Percentiles rank a stretch among this genome's conserved stretches.
Evolutionary conservation across 2,113 vertebrate genomes (phyloP).

Genomic region (Anguilla japonica): DNA sequence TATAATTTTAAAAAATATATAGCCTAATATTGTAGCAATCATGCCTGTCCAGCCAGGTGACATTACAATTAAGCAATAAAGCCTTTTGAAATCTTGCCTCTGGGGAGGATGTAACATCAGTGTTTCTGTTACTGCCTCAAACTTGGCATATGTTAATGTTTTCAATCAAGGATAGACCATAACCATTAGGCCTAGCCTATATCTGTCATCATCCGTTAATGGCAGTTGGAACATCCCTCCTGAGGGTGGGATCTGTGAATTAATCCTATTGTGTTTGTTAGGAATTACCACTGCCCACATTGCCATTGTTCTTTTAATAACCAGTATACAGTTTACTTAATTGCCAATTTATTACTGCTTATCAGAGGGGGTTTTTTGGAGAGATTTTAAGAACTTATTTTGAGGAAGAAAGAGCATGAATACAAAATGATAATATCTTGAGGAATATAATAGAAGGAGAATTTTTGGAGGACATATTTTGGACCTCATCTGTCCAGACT

Average conservation of each 20-base stretch:
- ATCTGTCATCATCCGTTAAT: background rate
- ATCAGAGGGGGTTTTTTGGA: no score
- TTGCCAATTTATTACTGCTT: no score
- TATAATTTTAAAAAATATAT: no score
- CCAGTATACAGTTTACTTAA: background rate
- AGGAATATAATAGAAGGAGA: background rate
- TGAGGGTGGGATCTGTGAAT: slow-evolving; percentile 9
- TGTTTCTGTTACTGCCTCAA: background rate
- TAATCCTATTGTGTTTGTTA: slow-evolving; percentile 19
- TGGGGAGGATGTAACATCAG: background rate
- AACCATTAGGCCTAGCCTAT: background rate
- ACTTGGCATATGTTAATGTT: background rate
- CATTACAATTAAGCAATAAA: no score
- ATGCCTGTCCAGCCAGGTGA: no score
- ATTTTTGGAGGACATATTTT: background rate
- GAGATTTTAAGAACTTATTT: background rate
- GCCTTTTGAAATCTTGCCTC: no score
- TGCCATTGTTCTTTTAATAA: slow-evolving; percentile 11
- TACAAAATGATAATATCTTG: background rate
- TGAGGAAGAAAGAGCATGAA: background rate
- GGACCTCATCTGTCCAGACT: background rate
- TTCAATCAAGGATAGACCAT: background rate
- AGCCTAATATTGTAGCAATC: no score
- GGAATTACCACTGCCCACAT: background rate
- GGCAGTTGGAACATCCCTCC: background rate